phyloP scores from a whole-genome alignment of 2,113 vertebrate species.

The Gulo gulo region DNA sequence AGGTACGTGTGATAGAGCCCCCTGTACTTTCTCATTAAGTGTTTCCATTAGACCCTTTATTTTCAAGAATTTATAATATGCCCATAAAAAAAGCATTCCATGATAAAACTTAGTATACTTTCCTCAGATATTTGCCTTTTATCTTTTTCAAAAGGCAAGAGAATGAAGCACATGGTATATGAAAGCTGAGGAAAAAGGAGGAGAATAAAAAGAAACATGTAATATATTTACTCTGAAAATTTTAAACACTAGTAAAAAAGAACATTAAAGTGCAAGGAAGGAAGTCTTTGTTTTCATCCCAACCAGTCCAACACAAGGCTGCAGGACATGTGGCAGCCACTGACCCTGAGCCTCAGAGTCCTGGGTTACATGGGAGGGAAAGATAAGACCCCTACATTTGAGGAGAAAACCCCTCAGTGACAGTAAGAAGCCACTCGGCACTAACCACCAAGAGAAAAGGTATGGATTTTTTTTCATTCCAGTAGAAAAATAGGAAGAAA shows the following conservation, averaged over 20 bases:
- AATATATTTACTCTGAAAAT: neutral
- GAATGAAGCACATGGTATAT: neutral
- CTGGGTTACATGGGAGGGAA: neutral
- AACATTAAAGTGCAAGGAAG: neutral
- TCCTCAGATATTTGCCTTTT: slow-evolving; percentile 67
- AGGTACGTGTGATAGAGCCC: slow-evolving; percentile 56
- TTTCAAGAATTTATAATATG: slow-evolving; percentile 81
- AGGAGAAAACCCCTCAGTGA: neutral
- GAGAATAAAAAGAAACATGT: neutral
- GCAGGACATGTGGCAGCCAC: accelerated
- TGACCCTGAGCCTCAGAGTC: neutral
- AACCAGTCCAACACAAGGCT: neutral
- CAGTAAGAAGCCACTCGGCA: neutral
- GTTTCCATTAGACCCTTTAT: slow-evolving; percentile 80
- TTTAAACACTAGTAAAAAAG: neutral
- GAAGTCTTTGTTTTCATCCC: neutral
- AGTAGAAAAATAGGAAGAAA: neutral
- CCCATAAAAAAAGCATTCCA: slow-evolving; percentile 79
- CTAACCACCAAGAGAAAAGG: neutral
- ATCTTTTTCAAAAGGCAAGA: slow-evolving; percentile 50
- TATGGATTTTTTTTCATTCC: neutral
- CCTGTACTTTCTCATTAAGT: slow-evolving; percentile 63
- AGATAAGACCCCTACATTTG: neutral
- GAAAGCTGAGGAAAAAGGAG: slow-evolving; percentile 5
- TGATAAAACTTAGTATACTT: slow-evolving; percentile 75